Conservation (phyloP, 1,140 invertebrate species). For the Megalopta genalis region DNA sequence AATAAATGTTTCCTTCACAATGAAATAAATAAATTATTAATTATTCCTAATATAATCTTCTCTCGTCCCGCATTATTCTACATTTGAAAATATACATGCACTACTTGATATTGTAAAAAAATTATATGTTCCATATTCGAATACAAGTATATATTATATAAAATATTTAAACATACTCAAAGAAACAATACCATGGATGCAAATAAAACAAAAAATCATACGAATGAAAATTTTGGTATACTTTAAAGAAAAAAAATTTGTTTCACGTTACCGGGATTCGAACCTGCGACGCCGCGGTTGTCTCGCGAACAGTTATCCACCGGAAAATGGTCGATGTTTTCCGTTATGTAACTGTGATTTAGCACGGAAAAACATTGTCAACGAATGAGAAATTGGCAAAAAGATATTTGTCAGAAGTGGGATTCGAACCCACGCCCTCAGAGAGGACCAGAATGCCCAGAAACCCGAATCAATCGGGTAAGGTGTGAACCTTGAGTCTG, state of each 20-base stretch:
- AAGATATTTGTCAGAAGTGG: constrained; percentile 89
- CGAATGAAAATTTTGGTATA: background rate
- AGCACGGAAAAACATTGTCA: background rate
- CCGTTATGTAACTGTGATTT: background rate
- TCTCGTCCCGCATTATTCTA: too few relatives aligned
- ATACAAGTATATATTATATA: background rate
- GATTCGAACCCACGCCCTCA: constrained; percentile 93
- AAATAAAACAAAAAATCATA: background rate
- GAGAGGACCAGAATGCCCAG: constrained; percentile 86
- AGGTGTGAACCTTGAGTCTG: constrained; percentile 83
- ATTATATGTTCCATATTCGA: background rate
- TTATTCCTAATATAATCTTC: too few relatives aligned
- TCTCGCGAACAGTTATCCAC: too few relatives aligned
- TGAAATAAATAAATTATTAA: too few relatives aligned
- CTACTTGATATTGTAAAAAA: background rate
- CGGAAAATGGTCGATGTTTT: background rate
- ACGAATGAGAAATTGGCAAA: constrained; percentile 71
- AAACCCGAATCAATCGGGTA: constrained; percentile 74
- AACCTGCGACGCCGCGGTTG: background rate
- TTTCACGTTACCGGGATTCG: background rate
- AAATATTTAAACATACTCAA: background rate
- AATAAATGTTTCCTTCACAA: background rate
- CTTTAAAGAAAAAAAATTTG: background rate
- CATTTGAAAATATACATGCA: too few relatives aligned
- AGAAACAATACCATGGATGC: background rate